These are phyloP conservation scores for Leptoclinus maculatus DNA, from an alignment of 2,797 vertebrate species.

Conservation along the genomic window DNA sequence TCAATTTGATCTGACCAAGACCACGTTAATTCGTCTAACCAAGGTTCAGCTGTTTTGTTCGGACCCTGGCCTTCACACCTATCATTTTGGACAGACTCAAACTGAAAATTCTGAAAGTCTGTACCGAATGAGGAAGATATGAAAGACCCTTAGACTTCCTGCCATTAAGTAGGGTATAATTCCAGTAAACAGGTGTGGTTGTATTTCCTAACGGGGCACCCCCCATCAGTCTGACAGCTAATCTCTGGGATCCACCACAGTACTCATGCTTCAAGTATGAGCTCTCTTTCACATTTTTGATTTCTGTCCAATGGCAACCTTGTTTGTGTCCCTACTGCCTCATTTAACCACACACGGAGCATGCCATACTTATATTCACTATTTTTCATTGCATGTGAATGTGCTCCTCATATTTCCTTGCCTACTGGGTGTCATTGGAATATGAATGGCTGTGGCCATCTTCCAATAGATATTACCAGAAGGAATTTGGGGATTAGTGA, in stretches of 20 bases:
- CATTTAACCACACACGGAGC: neutral
- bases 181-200: neutral
- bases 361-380: constrained; percentile 16
- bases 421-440: constrained; percentile 54
- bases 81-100: too few relatives aligned
- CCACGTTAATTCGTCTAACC: neutral
- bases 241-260: constrained; percentile 21
- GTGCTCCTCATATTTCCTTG: constrained; percentile 41
- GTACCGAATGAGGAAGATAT: too few relatives aligned
- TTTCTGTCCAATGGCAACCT: constrained; percentile 30
- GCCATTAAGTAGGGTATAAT: neutral
- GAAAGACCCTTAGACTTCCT: neutral
- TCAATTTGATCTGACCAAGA: neutral
- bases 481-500: constrained; percentile 50
- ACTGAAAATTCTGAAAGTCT: too few relatives aligned
- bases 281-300: constrained; percentile 14
- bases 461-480: constrained; percentile 46
- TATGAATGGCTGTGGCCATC: constrained; percentile 45
- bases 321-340: constrained; percentile 33
- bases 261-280: neutral
- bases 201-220: neutral
- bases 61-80: too few relatives aligned
- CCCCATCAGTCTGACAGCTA: neutral
- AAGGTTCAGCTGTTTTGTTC: too few relatives aligned
- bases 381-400: constrained; percentile 29